phyloP scores from a whole-genome alignment of 2,888 invertebrate species.

The Eueremaeus valkanovi region DNA sequence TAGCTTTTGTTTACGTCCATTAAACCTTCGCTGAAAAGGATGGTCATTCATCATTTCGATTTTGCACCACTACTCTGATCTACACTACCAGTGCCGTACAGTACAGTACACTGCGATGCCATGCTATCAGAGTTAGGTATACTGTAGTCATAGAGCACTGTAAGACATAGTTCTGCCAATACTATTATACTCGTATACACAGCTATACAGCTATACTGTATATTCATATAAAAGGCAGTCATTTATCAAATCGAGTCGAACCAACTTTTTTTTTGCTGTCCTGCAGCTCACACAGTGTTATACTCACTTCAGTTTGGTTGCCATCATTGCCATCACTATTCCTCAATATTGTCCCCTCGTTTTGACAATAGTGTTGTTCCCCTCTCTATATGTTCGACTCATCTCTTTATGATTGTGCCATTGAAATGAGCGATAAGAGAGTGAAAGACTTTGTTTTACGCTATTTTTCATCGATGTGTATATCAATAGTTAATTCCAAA shows the following conservation, averaged over 20 bases:
- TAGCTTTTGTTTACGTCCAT: constrained; percentile 25
- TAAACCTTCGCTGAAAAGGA: constrained; percentile 17
- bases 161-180: no score
- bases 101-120: not conserved
- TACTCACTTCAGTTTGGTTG: not conserved
- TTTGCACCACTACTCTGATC: no score
- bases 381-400: not conserved
- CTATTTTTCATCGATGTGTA: not conserved
- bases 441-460: not conserved
- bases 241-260: constrained; percentile 21
- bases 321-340: not conserved
- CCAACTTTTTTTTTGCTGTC: constrained; percentile 24
- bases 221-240: constrained; percentile 20
- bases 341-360: not conserved
- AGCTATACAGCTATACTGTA: not conserved
- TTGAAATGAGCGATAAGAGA: not conserved
- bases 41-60: constrained; percentile 15
- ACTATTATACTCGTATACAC: not conserved
- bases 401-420: not conserved
- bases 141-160: not conserved
- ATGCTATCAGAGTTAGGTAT: not conserved
- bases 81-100: not conserved
- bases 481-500: not conserved
- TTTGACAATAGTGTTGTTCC: not conserved
- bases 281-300: not conserved